Conservation (phyloP, 1,140 invertebrate species). For the Chymomyza costata region DNA sequence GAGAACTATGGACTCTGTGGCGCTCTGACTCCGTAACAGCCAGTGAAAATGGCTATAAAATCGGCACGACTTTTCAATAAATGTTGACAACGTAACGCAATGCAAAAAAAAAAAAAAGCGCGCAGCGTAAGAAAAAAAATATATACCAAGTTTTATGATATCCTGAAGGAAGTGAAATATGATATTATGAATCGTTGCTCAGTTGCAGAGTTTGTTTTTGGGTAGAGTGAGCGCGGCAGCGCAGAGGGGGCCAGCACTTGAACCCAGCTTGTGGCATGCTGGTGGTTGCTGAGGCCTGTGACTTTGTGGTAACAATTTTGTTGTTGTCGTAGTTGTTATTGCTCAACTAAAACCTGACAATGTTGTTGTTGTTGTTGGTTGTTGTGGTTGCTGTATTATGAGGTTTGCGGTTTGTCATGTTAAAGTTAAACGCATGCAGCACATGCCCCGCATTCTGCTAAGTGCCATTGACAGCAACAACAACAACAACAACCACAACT, state of each 20-base stretch:
- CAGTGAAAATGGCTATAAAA: constrained; percentile 73
- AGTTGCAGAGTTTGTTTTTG: no score
- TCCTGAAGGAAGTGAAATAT: constrained; percentile 75
- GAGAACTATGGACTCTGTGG: constrained; percentile 35
- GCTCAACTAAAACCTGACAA: no score
- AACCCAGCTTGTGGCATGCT: constrained; percentile 21
- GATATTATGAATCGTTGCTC: constrained; percentile 69
- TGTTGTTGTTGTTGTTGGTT: no score
- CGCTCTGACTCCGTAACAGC: constrained; percentile 29
- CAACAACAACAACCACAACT: no score
- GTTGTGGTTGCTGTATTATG: constrained; percentile 69
- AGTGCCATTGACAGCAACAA: constrained; percentile 68
- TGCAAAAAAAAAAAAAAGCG: no score
- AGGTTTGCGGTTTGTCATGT: constrained; percentile 72
- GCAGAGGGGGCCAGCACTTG: constrained; percentile 26
- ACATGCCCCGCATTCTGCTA: constrained; percentile 68
- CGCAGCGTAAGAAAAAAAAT: no score
- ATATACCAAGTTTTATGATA: constrained; percentile 73
- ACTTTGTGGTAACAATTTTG: constrained; percentile 58
- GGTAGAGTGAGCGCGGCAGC: no score
- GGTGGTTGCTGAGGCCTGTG: constrained; percentile 23
- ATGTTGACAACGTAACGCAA: constrained; percentile 70
- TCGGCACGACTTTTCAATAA: constrained; percentile 75
- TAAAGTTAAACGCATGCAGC: constrained; percentile 72
- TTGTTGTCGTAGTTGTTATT: constrained; percentile 44